Evolutionary conservation across 2,888 invertebrate species (phyloP), one percentile per base, ranked within the genome.

Genomic region (Andrena bucephala): DNA sequence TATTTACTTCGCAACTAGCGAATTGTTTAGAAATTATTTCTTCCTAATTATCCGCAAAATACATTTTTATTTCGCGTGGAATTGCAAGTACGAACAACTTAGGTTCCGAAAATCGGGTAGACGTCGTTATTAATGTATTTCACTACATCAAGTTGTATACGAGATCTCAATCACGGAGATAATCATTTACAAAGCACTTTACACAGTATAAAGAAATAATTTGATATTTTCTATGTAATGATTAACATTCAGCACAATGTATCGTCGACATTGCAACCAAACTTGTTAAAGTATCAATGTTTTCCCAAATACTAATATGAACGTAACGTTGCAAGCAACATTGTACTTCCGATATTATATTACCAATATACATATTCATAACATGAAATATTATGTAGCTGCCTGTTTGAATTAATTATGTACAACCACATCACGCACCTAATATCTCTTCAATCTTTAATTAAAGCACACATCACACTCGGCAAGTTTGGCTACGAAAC

Each of bases 381-480:
- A 20, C 54, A 2, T 57, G 10, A 36, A 57, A 68, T 27, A 31
- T 67, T 31, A 68, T 54, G 16, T 68, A 24, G 24, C 33, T 66
- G 29, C 48, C 54, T 16, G 31, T 54, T 31, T 68, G 20, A 67
- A 67, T 67, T 52, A 54, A 36, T 48, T 50, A 50, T 27, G 24
- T 10, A 13, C 7, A 10, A 0, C 33, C 8, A 36, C 10, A 36
- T 24, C 27, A 24, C 20, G 33, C 54, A 33, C 31, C 13, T 1
- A 36, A 68, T 59, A 13, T 13, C 57, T 69, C 4, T 36, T 36
- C 4, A 57, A 57, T 57, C 54, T 24, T 57, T 68, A 68, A 57
- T 48, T 7, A 24, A 33, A 63, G 10, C n/a, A 33, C 20, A n/a
- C 54, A 52, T 20, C 10, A 10, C 24, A 57, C 10, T 24, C 24